Evolutionary conservation across 2,113 vertebrate species (phyloP).

Genomic region (Calidris pygmaea): DNA sequence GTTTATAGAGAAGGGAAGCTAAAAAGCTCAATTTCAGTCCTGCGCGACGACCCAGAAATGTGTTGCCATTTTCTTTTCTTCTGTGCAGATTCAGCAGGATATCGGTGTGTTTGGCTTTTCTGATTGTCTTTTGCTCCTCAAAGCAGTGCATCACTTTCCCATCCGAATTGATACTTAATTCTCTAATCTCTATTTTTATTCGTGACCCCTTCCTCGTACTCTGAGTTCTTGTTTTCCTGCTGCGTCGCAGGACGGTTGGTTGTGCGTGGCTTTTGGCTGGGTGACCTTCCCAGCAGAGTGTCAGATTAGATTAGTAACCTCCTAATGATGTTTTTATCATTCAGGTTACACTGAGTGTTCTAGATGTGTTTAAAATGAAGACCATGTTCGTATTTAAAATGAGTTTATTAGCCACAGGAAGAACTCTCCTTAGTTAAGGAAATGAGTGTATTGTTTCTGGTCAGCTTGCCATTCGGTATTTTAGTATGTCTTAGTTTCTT

Average conservation of each 20-base stretch:
- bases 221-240: background rate
- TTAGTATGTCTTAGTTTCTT: background rate
- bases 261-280: background rate
- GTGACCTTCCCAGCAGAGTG: no score
- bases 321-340: rapidly evolving
- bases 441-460: background rate
- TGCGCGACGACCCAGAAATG: background rate
- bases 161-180: background rate
- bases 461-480: background rate
- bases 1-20: background rate
- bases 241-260: rapidly evolving
- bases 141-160: rapidly evolving
- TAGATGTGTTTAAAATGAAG: background rate
- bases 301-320: no score
- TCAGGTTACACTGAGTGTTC: background rate
- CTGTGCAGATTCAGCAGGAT: background rate
- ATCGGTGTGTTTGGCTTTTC: background rate
- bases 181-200: background rate
- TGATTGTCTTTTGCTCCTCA: background rate
- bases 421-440: background rate
- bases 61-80: background rate
- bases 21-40: background rate
- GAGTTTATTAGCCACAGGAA: background rate
- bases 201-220: background rate
- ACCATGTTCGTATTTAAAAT: background rate